Conservation (phyloP, 2,797 vertebrate genomes). For the Pangasius krempfi region DNA sequence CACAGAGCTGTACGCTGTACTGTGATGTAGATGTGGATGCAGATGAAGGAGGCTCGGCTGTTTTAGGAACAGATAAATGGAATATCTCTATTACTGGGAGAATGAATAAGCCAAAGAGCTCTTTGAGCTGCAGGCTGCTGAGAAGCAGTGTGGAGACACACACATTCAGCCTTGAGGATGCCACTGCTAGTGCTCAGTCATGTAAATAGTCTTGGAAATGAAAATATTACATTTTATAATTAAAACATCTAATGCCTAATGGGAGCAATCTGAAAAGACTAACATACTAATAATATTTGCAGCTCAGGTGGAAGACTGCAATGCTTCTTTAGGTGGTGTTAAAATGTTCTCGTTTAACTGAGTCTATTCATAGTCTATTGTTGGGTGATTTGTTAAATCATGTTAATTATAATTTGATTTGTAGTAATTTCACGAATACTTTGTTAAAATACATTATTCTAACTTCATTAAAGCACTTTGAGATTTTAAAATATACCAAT, state of each 20-base stretch:
- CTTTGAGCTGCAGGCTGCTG: slow-evolving; percentile 46
- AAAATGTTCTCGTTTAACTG: no score
- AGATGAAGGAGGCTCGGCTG: neutral
- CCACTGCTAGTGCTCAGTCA: neutral
- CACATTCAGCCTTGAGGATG: neutral
- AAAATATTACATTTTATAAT: slow-evolving; percentile 17
- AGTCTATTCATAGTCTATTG: neutral
- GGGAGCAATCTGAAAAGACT: neutral
- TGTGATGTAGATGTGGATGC: slow-evolving; percentile 45
- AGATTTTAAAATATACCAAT: neutral
- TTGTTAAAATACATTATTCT: neutral
- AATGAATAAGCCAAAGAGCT: slow-evolving; percentile 7
- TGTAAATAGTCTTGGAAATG: slow-evolving; percentile 14
- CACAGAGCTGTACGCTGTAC: slow-evolving; percentile 50
- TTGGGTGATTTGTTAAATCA: neutral
- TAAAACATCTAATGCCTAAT: neutral
- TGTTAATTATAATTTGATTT: neutral
- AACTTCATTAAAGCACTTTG: neutral
- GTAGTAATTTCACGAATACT: neutral
- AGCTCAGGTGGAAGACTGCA: no score
- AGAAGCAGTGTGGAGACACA: slow-evolving; percentile 3
- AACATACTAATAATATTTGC: no score
- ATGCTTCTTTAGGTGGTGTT: no score
- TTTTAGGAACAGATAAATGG: slow-evolving; percentile 26
- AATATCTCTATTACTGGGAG: slow-evolving; percentile 22